Conservation (phyloP, 2,113 vertebrate genomes). For the Cyprinus carpio region DNA sequence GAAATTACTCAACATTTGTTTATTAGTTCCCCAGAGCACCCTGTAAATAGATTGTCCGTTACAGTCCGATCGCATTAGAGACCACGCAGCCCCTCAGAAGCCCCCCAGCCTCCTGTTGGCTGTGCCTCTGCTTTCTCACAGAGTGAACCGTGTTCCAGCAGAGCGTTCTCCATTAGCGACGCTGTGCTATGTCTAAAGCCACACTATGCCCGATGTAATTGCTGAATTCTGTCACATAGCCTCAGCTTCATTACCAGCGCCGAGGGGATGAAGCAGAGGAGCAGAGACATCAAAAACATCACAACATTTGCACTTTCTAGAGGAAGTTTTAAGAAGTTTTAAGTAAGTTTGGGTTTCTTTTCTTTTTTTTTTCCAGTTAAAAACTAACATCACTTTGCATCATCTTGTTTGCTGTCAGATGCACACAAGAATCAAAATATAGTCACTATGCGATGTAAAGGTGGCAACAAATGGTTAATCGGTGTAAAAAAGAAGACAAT, state of each 20-base stretch:
- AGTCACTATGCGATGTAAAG: not conserved
- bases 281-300: constrained; percentile 21
- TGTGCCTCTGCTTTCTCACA: constrained; percentile 96
- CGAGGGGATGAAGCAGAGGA: constrained; percentile 13
- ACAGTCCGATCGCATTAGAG: constrained; percentile 98
- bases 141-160: constrained; percentile 93
- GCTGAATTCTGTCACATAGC: constrained; percentile 63
- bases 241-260: constrained; percentile 48
- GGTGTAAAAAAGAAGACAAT: too few species aligned
- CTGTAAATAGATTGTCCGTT: constrained; percentile 99
- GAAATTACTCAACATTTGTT: constrained; percentile 99
- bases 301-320: constrained; percentile 5
- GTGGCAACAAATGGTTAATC: too few species aligned
- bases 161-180: constrained; percentile 95
- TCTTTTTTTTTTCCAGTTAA: not conserved
- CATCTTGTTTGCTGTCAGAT: not conserved
- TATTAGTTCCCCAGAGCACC: constrained; percentile 99
- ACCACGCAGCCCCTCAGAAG: constrained; percentile 83
- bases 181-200: constrained; percentile 79
- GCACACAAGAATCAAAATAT: not conserved
- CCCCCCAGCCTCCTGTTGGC: constrained; percentile 91
- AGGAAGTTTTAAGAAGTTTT: not conserved
- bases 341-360: not conserved
- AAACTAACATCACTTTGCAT: not conserved
- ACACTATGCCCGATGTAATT: constrained; percentile 59